phyloP scores from a whole-genome alignment of 2,113 vertebrate species.

The Bujurquina vittata region DNA sequence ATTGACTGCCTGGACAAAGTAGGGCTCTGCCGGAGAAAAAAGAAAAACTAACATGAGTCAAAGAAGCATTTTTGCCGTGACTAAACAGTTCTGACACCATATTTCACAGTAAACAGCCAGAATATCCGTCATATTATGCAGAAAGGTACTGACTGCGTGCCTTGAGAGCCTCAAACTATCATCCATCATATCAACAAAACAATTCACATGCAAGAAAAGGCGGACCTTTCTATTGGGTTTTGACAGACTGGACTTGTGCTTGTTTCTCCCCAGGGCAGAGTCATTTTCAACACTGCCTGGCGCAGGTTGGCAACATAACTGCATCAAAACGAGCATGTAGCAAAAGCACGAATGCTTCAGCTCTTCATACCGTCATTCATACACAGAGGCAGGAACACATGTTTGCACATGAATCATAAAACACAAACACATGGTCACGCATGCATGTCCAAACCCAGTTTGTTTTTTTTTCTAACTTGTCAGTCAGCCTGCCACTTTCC shows the following conservation, averaged over 20 bases:
- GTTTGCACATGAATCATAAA: conserved; percentile 34
- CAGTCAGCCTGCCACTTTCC: conserved; percentile 26
- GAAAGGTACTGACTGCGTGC: conserved; percentile 47
- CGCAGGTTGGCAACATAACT: conserved; percentile 55
- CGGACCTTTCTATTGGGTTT: conserved; percentile 59
- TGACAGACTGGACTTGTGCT: conserved; percentile 65
- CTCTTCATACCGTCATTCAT: conserved; percentile 27
- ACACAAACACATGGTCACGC: conserved; percentile 23
- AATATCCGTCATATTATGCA: conserved; percentile 64
- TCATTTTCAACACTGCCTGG: conserved; percentile 56
- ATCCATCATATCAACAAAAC: conserved; percentile 61
- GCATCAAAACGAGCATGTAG: conserved; percentile 41
- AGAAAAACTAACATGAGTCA: conserved; percentile 26
- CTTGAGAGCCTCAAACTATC: conserved; percentile 59
- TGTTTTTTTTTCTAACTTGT: conserved; percentile 47
- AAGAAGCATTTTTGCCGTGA: conserved; percentile 44
- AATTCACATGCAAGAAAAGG: conserved; percentile 62
- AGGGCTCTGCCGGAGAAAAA: conserved; percentile 85
- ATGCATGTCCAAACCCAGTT: conserved; percentile 9
- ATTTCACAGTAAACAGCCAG: conserved; percentile 64
- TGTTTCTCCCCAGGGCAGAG: conserved; percentile 53
- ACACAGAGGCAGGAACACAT: conserved; percentile 3
- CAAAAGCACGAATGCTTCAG: conserved; percentile 56
- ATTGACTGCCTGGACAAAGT: conserved; percentile 95
- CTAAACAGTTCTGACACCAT: conserved; percentile 57